A percentile compares a stretch with the other conserved stretches of the same genome.
Conservation (phyloP, 2,113 vertebrate genomes). For the Porphyrio hochstetteri region DNA sequence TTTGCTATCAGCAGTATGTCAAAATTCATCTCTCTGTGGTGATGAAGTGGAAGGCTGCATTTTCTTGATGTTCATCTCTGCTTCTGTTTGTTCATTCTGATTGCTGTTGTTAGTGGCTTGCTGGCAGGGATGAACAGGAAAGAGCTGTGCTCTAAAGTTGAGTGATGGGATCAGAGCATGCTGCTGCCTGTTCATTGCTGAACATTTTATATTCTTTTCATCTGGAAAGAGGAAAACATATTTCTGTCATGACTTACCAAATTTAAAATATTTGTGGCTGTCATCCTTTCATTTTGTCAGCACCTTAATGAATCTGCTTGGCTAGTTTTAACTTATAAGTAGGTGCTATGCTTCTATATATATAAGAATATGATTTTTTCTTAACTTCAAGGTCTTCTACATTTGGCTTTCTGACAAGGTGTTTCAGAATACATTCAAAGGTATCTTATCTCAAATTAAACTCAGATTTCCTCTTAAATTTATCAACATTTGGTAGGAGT, state of each 20-base stretch:
- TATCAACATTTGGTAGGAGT: background rate
- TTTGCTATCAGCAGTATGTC: background rate
- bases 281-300: background rate
- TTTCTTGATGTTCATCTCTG: background rate
- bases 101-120: background rate
- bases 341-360: background rate
- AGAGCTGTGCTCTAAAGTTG: background rate
- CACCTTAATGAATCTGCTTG: background rate
- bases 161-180: background rate
- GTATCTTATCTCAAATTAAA: background rate
- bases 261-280: background rate
- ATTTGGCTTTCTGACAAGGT: background rate
- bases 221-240: background rate
- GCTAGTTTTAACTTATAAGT: background rate
- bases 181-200: background rate
- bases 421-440: background rate
- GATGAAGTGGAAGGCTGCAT: background rate
- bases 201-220: background rate
- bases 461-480: background rate
- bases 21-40: background rate
- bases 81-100: background rate
- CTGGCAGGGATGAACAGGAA: background rate
- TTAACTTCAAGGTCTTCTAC: background rate
- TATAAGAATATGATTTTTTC: background rate
- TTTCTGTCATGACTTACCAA: background rate